Base-by-base conservation (phyloP, 2,113 vertebrate species). In the Ranitomeya variabilis region DNA sequence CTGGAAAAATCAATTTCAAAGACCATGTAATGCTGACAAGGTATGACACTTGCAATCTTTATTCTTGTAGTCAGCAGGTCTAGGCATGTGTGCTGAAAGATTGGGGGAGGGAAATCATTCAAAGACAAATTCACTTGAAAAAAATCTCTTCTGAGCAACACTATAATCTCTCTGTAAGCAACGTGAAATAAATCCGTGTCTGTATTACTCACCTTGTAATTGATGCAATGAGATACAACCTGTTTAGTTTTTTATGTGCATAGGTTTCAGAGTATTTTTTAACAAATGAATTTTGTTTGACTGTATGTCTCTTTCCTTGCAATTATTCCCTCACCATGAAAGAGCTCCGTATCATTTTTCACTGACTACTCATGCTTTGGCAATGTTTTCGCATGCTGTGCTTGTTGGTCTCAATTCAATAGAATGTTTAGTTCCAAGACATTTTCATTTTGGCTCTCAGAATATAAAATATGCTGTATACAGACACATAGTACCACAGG, bases 1-100 rank as follows among this genome's bases (percentile, higher is more conserved):
- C 82, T 84, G 66, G 82, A 55, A 84, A 84, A 84, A 84, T 84
- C 82, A 69, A 84, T 84, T 84, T 84, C 82, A 84, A 84, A 84
- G 82, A 84, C 82, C 45, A 55, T 71, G 82, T 71, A 84, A 71
- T 84, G 82, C 82, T 84, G 82, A 84, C 82, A 84, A 84, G 82
- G 82, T 84, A 84, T 84, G 82, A 84, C 82, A 84, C 82, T 84
- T 84, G 82, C 82, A 55, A 84, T 84, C 82, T 84, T 84, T 84
- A 84, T 84, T 84, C 82, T 84, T 84, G 82, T 71, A 84, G 82
- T 84, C 82, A 84, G 82, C 82, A 84, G 82, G 64, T 84, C 82
- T 84, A 84, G 66, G 64, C 64, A 71, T 84, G 37, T 54, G 64
- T 84, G 51, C 82, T 84, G n/a, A 84, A 23, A 54, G 21, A 84